phyloP scores from a whole-genome alignment of 2,113 vertebrate genomes.

The Mixornis gularis region DNA sequence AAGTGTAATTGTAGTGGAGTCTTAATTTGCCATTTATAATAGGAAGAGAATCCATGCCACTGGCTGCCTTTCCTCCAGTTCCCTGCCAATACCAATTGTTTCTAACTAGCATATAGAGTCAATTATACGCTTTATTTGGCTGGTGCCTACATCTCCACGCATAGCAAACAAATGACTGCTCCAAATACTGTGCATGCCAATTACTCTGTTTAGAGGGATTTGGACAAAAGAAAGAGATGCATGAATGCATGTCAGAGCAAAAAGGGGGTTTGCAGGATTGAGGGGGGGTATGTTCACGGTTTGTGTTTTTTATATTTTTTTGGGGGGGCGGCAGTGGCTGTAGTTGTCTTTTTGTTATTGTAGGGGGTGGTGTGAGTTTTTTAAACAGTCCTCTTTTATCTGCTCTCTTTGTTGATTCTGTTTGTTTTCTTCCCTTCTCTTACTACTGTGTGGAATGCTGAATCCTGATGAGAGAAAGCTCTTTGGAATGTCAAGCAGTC shows the following conservation, averaged over 20 bases:
- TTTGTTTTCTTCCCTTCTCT: constrained; percentile 1
- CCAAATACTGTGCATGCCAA: constrained; percentile 13
- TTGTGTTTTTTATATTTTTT: fast-evolving
- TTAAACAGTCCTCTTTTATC: neutral
- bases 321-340: fast-evolving
- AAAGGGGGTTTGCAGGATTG: neutral
- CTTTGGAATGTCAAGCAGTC: constrained; percentile 29
- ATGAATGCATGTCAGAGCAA: neutral
- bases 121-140: constrained; percentile 15
- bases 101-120: neutral
- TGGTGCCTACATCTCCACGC: neutral
- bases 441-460: neutral
- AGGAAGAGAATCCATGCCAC: neutral
- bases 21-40: neutral
- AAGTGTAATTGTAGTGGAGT: neutral
- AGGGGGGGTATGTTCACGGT: neutral
- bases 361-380: neutral
- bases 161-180: constrained; percentile 8
- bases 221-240: constrained; percentile 1
- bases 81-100: neutral
- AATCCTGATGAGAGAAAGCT: constrained; percentile 16
- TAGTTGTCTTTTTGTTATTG: neutral
- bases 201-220: neutral
- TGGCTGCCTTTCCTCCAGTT: neutral
- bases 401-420: neutral